Evolutionary conservation across 2,113 vertebrate species (phyloP).

Genomic region (Ciconia maguari): DNA sequence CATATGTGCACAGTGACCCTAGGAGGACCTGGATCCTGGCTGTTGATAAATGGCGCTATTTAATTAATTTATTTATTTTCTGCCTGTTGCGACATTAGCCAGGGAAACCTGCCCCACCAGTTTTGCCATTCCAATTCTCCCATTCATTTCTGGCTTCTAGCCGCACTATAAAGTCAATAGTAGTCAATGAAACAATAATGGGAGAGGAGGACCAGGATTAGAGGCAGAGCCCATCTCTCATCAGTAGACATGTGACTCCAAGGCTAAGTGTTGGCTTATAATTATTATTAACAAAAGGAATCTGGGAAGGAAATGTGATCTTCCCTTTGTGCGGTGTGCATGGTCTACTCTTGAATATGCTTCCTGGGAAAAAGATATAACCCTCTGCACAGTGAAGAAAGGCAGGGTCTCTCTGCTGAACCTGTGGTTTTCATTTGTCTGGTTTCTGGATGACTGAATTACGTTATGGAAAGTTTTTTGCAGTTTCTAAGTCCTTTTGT

Average conservation of each 20-base stretch:
- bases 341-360: neutral
- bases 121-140: slow-evolving; percentile 43
- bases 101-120: slow-evolving; percentile 62
- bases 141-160: slow-evolving; percentile 45
- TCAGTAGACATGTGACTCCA: slow-evolving; percentile 27
- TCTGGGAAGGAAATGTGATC: slow-evolving; percentile 49
- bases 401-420: neutral
- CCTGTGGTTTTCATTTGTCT: neutral
- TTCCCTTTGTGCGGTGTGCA: neutral
- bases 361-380: slow-evolving; percentile 26
- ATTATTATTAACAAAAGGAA: slow-evolving; percentile 45
- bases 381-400: neutral
- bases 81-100: slow-evolving; percentile 19
- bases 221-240: slow-evolving; percentile 45
- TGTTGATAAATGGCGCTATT: slow-evolving; percentile 49
- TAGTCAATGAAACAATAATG: slow-evolving; percentile 62
- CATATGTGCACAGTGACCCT: slow-evolving; percentile 19
- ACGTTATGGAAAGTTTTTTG: neutral
- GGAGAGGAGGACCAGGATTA: slow-evolving; percentile 53
- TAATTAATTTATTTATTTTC: slow-evolving; percentile 61
- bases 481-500: neutral
- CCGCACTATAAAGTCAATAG: slow-evolving; percentile 64
- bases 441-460: neutral
- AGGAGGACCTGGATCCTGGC: slow-evolving; percentile 2
- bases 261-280: slow-evolving; percentile 44